Evolutionary conservation across 2,113 vertebrate species (phyloP), one percentile per base, ranked within the genome.

Genomic region (Sander lucioperca): DNA sequence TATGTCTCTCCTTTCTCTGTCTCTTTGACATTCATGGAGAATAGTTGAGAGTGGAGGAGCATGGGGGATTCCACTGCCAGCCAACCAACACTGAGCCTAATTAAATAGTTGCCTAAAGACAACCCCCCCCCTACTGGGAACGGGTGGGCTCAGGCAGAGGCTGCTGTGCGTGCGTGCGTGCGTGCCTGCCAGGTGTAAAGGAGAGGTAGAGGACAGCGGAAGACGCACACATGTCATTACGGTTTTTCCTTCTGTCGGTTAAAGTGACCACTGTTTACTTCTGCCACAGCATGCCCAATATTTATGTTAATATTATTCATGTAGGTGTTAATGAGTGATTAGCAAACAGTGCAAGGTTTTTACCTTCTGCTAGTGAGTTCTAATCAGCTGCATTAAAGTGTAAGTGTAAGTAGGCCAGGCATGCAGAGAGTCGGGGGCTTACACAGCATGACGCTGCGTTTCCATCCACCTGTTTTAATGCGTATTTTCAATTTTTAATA

Each of bases 51-150:
- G 74, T 51, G n/a, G 57, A 77, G 48, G 54, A 76, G 64, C 72
- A 36, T 54, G 53, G 80, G 86, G 83, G 85, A 91, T 88, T 86
- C 80, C 43, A 14, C 78, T 47, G 54, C 74, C 72, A 78, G 76
- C 83, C 80, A 79, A 78, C 79, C 33, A 73, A 77, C 77, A 51
- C 64, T 66, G 65, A 84, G 82, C 72, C 89, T 92, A 89, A 93
- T 92, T 94, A 92, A 93, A 90, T 77, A 76, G 64, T 84, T 84
- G 86, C 91, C 91, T 82, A 48, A 87, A 89, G 88, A 88, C 88
- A 84, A 58, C 54, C 53, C 61, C 45, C 48, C 3, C 7, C 53
- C 39, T 43, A 63, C 79, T 65, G 74, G 80, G 77, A 90, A 74
- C 87, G 89, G 68, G 90, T 92, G 82, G 23, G 77, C 45, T 51